Base-by-base conservation (phyloP, 2,797 vertebrate species). In the Danio jaintianensis region DNA sequence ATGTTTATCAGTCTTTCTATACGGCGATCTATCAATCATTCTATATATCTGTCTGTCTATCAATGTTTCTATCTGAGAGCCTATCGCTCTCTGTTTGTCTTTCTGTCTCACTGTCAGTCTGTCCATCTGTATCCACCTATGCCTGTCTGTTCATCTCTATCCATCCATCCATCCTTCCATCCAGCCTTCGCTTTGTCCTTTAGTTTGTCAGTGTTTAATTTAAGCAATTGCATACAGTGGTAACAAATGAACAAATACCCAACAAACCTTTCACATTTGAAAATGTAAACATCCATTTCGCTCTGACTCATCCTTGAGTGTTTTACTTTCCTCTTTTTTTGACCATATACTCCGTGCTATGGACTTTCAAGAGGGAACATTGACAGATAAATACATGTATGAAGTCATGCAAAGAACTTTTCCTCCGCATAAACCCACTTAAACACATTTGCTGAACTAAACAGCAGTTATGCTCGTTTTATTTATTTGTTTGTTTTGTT, bases 391-490 rank as follows among this genome's bases (percentile, higher is more conserved):
- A 68, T 36, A 48, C 45, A 18, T 11, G 58, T 75, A 42, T 48
- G 43, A 38, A 61, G 68, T 61, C 45, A 20, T 48, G 75, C 78
- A 36, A 18, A 38, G 36, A 3, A 2, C 7, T 4, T 56, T 71
- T 71, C 38, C 5, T 84, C 20, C 63, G 29, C 59, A 42, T 36
- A 3, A 64, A 11, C 29, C 22, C 43, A 55, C 22, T 48, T 18
- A 52, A 53, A 79, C 18, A 52, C 38, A 71, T 8, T 67, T 1
- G 3, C 0, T 12, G 29, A 68, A 42, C 53, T 62, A 75, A 75
- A 70, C 11, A 63, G 50, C 72, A 76, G 73, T 76, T 55, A 81
- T 53, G 75, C 12, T 81, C n/a, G 69, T 63, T 81, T 70, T 69
- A 75, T 29, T 29, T 29, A 29, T 1, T 29, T 29, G 29, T 29